A percentile compares a stretch with the other conserved stretches of the same genome.
These are phyloP conservation scores for Branchellion lobata DNA, from an alignment of 2,888 invertebrate genomes.

Conservation along the genomic window DNA sequence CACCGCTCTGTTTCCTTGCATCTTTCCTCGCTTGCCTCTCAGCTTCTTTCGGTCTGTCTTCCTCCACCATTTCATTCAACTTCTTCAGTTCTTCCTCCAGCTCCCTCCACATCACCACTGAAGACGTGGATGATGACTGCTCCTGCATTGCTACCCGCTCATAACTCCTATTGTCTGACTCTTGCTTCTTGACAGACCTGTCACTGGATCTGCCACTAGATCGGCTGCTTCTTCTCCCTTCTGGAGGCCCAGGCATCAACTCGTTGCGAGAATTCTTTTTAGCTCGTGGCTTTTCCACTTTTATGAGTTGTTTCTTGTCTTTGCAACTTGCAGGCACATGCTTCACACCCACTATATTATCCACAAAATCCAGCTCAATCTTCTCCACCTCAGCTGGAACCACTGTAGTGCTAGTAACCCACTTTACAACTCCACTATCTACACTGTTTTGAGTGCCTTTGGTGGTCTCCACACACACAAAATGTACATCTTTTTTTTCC, in stretches of 20 bases:
- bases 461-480: not conserved
- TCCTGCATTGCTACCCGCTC: not conserved
- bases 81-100: constrained; percentile 9
- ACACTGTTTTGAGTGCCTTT: not conserved
- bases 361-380: not conserved
- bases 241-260: not conserved
- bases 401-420: not conserved
- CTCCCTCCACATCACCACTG: constrained; percentile 3
- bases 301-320: not conserved
- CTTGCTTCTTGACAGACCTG: not conserved
- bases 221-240: not conserved
- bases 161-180: not conserved
- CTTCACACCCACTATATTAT: too few relatives aligned
- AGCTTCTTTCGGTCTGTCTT: not conserved
- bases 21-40: not conserved
- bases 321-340: not conserved
- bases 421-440: not conserved
- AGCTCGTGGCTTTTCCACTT: not conserved
- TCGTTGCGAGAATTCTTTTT: constrained; percentile 1
- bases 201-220: not conserved
- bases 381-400: not conserved
- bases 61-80: not conserved
- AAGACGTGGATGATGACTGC: not conserved
- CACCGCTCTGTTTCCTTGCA: not conserved
- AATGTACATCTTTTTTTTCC: not conserved